These are phyloP conservation scores for Boloria selene DNA, from an alignment of 2,888 invertebrate genomes.

Conservation along the genomic window DNA sequence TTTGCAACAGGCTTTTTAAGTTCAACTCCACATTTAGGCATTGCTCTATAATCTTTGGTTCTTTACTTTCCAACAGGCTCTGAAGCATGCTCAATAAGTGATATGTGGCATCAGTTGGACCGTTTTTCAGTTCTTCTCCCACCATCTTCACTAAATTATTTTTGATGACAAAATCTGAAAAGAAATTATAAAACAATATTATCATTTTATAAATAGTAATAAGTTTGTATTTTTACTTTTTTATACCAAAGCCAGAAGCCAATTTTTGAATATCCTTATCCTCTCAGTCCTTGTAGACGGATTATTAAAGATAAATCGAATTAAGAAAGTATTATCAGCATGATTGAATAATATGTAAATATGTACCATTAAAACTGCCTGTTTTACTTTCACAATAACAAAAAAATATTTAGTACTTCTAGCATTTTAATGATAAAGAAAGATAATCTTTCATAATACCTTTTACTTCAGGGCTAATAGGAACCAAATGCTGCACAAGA, in stretches of 20 bases:
- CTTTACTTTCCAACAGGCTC: slow-evolving; percentile 48
- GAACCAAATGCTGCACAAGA: slow-evolving; percentile 84
- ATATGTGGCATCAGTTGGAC: slow-evolving; percentile 57
- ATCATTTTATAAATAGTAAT: background rate
- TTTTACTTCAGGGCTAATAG: slow-evolving; percentile 77
- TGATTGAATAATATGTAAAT: no score
- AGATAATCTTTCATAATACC: slow-evolving; percentile 56
- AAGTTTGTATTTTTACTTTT: background rate
- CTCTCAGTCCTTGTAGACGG: no score
- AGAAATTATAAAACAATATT: background rate
- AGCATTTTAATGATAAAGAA: background rate
- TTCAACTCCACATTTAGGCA: slow-evolving; percentile 50
- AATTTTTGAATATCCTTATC: no score
- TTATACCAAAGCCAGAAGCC: no score
- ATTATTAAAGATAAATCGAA: no score
- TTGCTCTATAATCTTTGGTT: slow-evolving; percentile 50
- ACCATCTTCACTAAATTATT: slow-evolving; percentile 54
- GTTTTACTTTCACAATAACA: no score
- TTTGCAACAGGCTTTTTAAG: slow-evolving; percentile 52
- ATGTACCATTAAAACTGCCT: no score
- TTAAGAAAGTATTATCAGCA: no score
- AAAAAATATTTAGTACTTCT: no score
- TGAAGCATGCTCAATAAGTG: slow-evolving; percentile 60
- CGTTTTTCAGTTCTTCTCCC: slow-evolving; percentile 49
- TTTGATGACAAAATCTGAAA: slow-evolving; percentile 60